Conservation (phyloP, 2,888 invertebrate species). For the Stratiomys singularior region DNA sequence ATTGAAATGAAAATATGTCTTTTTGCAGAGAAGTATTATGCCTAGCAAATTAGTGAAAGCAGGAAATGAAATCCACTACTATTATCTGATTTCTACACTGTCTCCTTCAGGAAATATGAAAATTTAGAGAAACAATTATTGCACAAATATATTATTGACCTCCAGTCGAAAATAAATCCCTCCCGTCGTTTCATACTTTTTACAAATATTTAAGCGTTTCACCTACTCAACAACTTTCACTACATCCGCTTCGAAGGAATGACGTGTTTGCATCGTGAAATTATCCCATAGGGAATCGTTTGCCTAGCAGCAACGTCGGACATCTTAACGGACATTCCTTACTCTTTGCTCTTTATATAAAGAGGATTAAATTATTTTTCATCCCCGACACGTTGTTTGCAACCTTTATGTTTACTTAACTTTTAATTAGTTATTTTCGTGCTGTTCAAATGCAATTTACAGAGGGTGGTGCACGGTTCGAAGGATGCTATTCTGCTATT, state of each 20-base stretch:
- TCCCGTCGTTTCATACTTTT: too few relatives aligned
- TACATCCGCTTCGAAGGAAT: background rate
- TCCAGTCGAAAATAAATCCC: too few relatives aligned
- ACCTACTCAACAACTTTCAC: background rate
- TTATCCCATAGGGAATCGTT: slow-evolving; percentile 25
- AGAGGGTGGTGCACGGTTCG: background rate
- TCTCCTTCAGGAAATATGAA: too few relatives aligned
- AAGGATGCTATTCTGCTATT: slow-evolving; percentile 16
- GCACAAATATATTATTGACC: too few relatives aligned
- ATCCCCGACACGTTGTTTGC: slow-evolving; percentile 2
- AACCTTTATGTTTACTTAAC: slow-evolving; percentile 35
- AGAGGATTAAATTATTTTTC: slow-evolving; percentile 38
- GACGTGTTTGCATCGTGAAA: slow-evolving; percentile 28
- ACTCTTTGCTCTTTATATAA: slow-evolving; percentile 3
- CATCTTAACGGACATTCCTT: background rate
- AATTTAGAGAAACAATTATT: too few relatives aligned
- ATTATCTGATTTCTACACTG: too few relatives aligned
- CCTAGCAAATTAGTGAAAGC: too few relatives aligned
- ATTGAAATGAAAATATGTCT: too few relatives aligned
- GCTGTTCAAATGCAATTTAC: slow-evolving; percentile 1
- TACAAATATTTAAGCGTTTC: background rate
- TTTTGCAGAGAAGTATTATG: too few relatives aligned
- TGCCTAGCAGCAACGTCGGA: background rate
- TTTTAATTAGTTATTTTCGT: slow-evolving; percentile 45
- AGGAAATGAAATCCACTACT: too few relatives aligned